These are phyloP conservation scores for Coreius guichenoti DNA, from an alignment of 2,797 vertebrate genomes.

Conservation along the genomic window DNA sequence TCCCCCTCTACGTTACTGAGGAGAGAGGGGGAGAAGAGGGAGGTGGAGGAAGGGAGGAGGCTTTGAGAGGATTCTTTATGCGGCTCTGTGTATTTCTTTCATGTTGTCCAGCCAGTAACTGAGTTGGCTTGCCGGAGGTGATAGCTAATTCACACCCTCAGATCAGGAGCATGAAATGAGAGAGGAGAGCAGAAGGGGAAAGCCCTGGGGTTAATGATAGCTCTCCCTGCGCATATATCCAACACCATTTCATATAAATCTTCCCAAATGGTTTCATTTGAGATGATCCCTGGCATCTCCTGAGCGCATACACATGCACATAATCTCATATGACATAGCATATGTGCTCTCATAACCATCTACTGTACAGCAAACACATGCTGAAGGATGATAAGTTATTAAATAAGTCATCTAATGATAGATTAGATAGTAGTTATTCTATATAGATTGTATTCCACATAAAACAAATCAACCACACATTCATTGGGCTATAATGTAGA, in stretches of 20 bases:
- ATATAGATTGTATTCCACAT: not conserved
- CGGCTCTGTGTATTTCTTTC: conserved; percentile 85
- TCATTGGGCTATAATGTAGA: conserved; percentile 79
- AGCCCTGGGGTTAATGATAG: conserved; percentile 81
- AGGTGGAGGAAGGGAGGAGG: conserved; percentile 60
- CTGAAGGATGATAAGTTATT: not conserved
- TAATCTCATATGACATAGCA: conserved; percentile 74
- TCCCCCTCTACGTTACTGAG: conserved; percentile 40
- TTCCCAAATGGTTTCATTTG: conserved; percentile 80
- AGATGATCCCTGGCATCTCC: conserved; percentile 78
- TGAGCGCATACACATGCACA: conserved; percentile 66
- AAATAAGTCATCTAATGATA: conserved; percentile 11
- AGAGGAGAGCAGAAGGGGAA: conserved; percentile 74
- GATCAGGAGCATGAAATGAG: conserved; percentile 86
- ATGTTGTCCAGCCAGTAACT: conserved; percentile 84
- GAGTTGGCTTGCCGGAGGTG: conserved; percentile 78
- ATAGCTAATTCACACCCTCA: conserved; percentile 83
- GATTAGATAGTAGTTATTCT: not conserved
- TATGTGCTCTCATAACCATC: conserved; percentile 66
- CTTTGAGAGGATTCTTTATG: conserved; percentile 82
- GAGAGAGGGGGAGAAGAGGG: conserved; percentile 37
- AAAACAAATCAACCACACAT: conserved; percentile 66
- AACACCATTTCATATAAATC: conserved; percentile 77
- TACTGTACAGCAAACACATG: conserved; percentile 66
- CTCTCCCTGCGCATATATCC: conserved; percentile 67